A percentile compares a stretch with the other conserved stretches of the same genome.
These are phyloP conservation scores for Onychomys arenicola DNA, from an alignment of 2,797 vertebrate species.

Conservation along the genomic window DNA sequence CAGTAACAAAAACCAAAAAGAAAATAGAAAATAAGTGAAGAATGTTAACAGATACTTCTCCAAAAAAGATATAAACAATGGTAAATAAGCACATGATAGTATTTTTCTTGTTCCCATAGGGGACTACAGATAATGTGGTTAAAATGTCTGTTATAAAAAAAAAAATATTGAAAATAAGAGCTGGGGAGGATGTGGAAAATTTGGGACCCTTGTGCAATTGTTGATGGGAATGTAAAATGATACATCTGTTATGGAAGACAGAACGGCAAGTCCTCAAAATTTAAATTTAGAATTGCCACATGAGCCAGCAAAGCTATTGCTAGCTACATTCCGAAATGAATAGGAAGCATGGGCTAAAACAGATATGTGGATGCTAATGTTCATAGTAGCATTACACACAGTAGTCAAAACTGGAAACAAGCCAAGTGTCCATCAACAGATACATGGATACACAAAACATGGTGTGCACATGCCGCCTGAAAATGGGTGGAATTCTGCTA, in stretches of 20 bases:
- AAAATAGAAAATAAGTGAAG: not conserved
- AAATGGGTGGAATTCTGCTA: not conserved
- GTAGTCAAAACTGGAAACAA: not conserved
- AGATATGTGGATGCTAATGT: not conserved
- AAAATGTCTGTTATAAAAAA: not conserved
- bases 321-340: not conserved
- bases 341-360: not conserved
- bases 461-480: not conserved
- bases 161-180: not conserved
- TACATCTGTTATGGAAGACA: not conserved
- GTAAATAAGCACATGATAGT: not conserved
- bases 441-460: not conserved
- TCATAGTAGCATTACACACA: not conserved
- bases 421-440: not conserved
- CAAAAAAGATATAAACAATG: not conserved
- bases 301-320: not conserved
- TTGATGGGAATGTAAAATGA: not conserved
- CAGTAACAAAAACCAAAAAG: not conserved
- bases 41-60: not conserved
- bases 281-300: not conserved
- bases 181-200: not conserved
- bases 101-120: not conserved
- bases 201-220: not conserved
- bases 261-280: not conserved
- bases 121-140: not conserved